These are phyloP conservation scores for Parelbella ahira DNA, from an alignment of 2,888 invertebrate genomes.

Conservation along the genomic window DNA sequence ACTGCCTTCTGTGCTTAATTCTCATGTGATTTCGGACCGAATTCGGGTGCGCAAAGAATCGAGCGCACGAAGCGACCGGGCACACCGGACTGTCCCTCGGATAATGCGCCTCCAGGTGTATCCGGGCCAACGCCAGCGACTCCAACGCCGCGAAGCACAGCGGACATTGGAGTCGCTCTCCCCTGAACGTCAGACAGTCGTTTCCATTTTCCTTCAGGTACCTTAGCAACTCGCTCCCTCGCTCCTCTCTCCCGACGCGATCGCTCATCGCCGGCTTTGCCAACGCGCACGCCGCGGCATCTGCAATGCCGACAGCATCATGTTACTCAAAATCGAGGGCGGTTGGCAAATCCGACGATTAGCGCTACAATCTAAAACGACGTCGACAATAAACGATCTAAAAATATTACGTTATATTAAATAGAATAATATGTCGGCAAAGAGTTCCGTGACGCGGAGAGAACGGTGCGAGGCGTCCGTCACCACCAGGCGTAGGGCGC, in stretches of 20 bases:
- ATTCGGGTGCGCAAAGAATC: constrained; percentile 90
- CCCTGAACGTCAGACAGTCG: constrained; percentile 29
- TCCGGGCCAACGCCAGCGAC: constrained; percentile 84
- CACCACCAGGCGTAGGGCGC: constrained; percentile 29
- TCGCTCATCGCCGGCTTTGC: constrained; percentile 45
- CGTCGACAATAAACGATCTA: constrained; percentile 55
- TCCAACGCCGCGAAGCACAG: constrained; percentile 85
- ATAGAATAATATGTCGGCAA: constrained; percentile 33
- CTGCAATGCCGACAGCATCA: constrained; percentile 82
- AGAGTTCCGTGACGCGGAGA: constrained; percentile 38
- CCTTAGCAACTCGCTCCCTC: constrained; percentile 48
- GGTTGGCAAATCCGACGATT: constrained; percentile 60
- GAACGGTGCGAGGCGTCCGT: constrained; percentile 26
- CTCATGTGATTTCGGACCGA: constrained; percentile 94
- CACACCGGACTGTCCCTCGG: constrained; percentile 91
- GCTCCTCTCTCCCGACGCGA: constrained; percentile 48
- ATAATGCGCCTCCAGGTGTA: constrained; percentile 90
- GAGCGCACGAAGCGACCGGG: constrained; percentile 87
- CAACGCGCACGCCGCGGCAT: constrained; percentile 55
- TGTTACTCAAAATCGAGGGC: constrained; percentile 48
- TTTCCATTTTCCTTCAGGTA: constrained; percentile 37
- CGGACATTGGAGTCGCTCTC: constrained; percentile 81
- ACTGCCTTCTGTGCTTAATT: constrained; percentile 89
- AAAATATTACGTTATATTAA: constrained; percentile 51
- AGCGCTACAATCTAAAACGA: constrained; percentile 35